A percentile compares a stretch with the other conserved stretches of the same genome.
Conservation (phyloP, 2,113 vertebrate genomes). For the Nanorana parkeri region DNA sequence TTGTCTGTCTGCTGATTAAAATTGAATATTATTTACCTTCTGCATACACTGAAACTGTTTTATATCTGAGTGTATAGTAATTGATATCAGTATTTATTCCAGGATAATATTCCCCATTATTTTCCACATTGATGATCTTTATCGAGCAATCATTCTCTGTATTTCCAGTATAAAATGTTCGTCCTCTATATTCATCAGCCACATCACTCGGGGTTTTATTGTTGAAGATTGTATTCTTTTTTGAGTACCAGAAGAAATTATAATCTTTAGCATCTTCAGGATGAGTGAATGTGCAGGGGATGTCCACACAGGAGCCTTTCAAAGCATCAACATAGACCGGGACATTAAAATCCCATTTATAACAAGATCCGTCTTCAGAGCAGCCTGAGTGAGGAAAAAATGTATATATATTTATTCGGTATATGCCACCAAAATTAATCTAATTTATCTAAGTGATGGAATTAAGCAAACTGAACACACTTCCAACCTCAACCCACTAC, state of each 20-base stretch:
- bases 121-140: constrained; percentile 17
- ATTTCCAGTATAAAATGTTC: constrained; percentile 7
- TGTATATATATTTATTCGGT: background rate
- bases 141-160: constrained; percentile 11
- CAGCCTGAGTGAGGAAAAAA: background rate
- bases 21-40: background rate
- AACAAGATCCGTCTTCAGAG: background rate
- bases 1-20: background rate
- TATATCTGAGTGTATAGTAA: background rate
- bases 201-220: background rate
- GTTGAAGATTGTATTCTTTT: background rate
- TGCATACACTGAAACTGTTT: background rate
- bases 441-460: too few relatives aligned
- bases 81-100: constrained; percentile 25
- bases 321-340: background rate
- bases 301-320: constrained; percentile 28
- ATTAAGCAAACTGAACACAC: too few relatives aligned
- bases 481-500: too few relatives aligned
- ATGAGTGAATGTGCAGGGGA: constrained; percentile 19
- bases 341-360: background rate
- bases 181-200: background rate
- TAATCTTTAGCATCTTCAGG: background rate
- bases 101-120: constrained; percentile 2
- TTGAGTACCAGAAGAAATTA: constrained; percentile 29
- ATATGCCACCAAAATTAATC: too few relatives aligned